Evolutionary conservation across 2,113 vertebrate species (phyloP).

Genomic region (Holacanthus passer): DNA sequence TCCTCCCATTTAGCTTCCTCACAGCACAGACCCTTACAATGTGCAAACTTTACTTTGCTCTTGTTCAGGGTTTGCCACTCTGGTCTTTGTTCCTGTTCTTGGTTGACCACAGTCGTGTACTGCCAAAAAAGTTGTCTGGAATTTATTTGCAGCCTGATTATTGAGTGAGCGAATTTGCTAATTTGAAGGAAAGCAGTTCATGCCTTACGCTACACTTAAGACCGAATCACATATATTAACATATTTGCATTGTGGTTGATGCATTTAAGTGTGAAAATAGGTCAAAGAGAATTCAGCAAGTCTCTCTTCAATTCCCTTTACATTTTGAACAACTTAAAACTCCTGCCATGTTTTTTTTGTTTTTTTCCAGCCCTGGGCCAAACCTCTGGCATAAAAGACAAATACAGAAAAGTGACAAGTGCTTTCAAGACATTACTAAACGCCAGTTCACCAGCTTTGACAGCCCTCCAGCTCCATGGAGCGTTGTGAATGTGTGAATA

Average conservation of each 20-base stretch:
- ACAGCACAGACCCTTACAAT: background rate
- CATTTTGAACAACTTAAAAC: background rate
- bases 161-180: constrained; percentile 17
- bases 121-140: constrained; percentile 54
- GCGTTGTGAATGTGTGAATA: constrained; percentile 65
- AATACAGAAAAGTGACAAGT: constrained; percentile 57
- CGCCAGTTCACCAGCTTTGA: constrained; percentile 14
- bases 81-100: constrained; percentile 23
- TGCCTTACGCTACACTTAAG: background rate
- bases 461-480: constrained; percentile 39
- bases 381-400: constrained; percentile 28
- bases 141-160: constrained; percentile 53
- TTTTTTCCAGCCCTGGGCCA: background rate
- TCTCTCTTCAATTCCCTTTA: background rate
- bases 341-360: background rate
- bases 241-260: background rate
- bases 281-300: background rate
- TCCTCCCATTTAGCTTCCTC: background rate
- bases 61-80: constrained; percentile 41
- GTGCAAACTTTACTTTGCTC: constrained; percentile 50
- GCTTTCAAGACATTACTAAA: constrained; percentile 53
- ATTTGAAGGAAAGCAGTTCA: constrained; percentile 17
- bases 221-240: background rate
- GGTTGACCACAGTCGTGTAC: constrained; percentile 40
- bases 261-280: background rate